These are phyloP conservation scores for Proctacanthus coquilletti DNA, from an alignment of 1,140 invertebrate species.

Conservation along the genomic window DNA sequence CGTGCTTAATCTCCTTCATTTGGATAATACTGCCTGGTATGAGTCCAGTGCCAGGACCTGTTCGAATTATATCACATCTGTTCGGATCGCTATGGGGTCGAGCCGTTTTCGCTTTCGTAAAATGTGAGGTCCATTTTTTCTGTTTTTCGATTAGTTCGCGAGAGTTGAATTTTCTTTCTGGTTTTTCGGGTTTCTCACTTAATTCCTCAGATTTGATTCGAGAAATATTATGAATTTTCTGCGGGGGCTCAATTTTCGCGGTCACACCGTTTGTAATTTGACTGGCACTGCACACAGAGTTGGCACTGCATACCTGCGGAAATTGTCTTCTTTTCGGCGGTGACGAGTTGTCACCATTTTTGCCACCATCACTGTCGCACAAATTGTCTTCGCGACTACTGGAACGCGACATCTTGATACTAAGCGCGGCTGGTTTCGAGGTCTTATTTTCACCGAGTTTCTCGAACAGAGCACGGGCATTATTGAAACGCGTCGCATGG, in stretches of 20 bases:
- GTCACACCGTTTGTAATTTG: too few species aligned
- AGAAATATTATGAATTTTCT: constrained; percentile 17
- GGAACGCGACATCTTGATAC: constrained; percentile 19
- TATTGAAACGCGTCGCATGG: constrained; percentile 79
- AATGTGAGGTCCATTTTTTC: constrained; percentile 80
- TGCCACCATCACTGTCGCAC: constrained; percentile 13
- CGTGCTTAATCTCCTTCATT: constrained; percentile 4
- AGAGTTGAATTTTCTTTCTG: constrained; percentile 63
- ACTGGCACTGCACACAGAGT: too few species aligned
- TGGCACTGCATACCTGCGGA: constrained; percentile 17
- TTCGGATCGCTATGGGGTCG: constrained; percentile 48
- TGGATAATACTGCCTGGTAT: constrained; percentile 14
- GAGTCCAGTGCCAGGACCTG: constrained; percentile 23
- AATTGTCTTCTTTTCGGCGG: constrained; percentile 24
- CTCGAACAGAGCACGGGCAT: constrained; percentile 81
- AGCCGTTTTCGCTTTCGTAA: constrained; percentile 53
- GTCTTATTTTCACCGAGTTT: constrained; percentile 63
- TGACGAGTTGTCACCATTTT: constrained; percentile 16
- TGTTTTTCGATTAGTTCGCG: constrained; percentile 79
- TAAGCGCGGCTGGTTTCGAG: constrained; percentile 23
- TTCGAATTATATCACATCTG: constrained; percentile 31
- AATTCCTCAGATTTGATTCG: constrained; percentile 33
- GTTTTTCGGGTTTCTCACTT: constrained; percentile 51
- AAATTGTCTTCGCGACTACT: constrained; percentile 27
- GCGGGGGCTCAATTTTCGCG: constrained; percentile 4